Evolutionary conservation across 1,140 invertebrate genomes (phyloP), one percentile per base, ranked within the genome.

Genomic region (Bombus vancouverensis): DNA sequence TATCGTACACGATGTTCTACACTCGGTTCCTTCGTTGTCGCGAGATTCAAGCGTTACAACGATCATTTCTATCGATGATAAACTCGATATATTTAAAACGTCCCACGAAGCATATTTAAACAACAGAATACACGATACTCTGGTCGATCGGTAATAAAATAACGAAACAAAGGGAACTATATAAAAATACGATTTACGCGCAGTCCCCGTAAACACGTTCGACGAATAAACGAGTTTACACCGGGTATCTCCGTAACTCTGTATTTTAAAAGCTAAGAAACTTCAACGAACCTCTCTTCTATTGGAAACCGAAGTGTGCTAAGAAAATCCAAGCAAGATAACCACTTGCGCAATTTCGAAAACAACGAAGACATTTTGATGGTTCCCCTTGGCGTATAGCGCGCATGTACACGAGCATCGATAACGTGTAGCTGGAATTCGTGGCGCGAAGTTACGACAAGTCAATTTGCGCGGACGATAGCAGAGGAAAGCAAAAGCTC

Each of bases 391-490:
- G n/a, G 9, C 34, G 57, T 32, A 10, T 15, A 53, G 47, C 42
- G 65, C 28, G 62, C 32, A 25, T 53, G 37, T 70, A 32, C 13
- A 42, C 28, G 39, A 42, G 13, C 70, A 44, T 42, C 12, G 53
- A 73, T 73, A 44, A 13, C 71, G 28, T 22, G 68, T 47, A 73
- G 71, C 71, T 73, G 57, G 57, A 81, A 81, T 59, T 59, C 57
- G 68, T 73, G 65, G 47, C 80, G 70, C 80, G 68, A 71, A 81
- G 37, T 81, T 59, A 44, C 80, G 80, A 81, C 72, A 73, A 81
- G 80, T 74, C 47, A 81, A 81, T 81, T 74, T 81, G 39, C 80
- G 59, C 70, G 80, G 22, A 53, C 70, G 81, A 22, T 39, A 42
- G 65, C 47, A 25, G 62, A 42, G 32, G 15, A 34, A 62, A 65